Conservation (phyloP, 2,113 vertebrate species). For the Diphyllodes magnificus region DNA sequence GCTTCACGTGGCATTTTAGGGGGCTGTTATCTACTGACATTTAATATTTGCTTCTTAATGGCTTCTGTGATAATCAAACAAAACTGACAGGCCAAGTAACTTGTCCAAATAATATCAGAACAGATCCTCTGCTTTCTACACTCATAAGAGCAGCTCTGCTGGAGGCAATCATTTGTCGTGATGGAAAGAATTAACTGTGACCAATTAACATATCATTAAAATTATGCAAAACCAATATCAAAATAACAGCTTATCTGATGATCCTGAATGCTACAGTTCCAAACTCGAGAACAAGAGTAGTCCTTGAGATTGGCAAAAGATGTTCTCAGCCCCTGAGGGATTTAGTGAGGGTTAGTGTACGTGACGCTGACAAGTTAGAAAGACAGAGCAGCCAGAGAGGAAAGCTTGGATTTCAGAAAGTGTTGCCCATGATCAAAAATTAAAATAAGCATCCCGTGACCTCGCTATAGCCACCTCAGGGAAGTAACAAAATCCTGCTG, state of each 20-base stretch:
- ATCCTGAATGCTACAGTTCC: not conserved
- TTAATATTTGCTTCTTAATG: constrained; percentile 27
- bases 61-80: constrained; percentile 25
- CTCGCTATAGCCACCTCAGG: not conserved
- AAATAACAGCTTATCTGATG: not conserved
- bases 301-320: not conserved
- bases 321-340: not conserved
- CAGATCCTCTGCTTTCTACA: not conserved
- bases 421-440: not conserved
- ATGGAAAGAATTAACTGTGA: constrained; percentile 11
- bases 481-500: not conserved
- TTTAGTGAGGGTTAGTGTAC: not conserved
- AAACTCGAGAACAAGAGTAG: not conserved
- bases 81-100: constrained; percentile 12
- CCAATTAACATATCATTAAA: not conserved
- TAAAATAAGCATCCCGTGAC: not conserved
- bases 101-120: constrained; percentile 21
- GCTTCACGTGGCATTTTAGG: not conserved
- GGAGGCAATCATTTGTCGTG: not conserved
- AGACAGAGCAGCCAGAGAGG: not conserved
- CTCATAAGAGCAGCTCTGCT: not conserved
- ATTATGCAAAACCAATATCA: not conserved
- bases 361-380: not conserved
- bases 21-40: constrained; percentile 3
- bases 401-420: not conserved